These are phyloP conservation scores for Cololabis saira DNA, from an alignment of 2,113 vertebrate genomes.

Conservation along the genomic window DNA sequence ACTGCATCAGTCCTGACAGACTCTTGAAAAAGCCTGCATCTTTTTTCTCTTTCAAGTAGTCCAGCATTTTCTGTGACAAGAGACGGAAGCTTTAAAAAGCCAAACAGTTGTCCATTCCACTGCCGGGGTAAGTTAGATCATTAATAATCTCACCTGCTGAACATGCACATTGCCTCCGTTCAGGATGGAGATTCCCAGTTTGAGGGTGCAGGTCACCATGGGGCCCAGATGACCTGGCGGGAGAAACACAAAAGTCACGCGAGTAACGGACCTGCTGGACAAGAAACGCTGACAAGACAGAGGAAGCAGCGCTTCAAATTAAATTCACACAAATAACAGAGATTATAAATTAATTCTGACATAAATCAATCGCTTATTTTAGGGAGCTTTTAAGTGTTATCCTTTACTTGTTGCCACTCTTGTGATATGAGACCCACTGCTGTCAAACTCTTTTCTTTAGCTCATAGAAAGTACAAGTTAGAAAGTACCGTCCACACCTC, in stretches of 20 bases:
- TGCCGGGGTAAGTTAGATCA: too few species aligned
- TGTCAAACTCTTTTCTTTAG: too few species aligned
- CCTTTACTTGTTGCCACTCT: too few species aligned
- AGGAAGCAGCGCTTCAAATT: too few species aligned
- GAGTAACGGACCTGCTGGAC: not conserved
- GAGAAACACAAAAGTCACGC: not conserved
- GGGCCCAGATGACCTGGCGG: conserved; percentile 88
- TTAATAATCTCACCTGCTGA: conserved; percentile 84
- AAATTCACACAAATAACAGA: too few species aligned
- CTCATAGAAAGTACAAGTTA: too few species aligned
- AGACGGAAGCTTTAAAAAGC: not conserved
- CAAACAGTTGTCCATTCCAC: not conserved
- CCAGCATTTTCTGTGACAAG: conserved; percentile 92
- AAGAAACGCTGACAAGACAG: too few species aligned
- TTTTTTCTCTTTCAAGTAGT: conserved; percentile 96
- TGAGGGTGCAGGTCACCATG: conserved; percentile 95
- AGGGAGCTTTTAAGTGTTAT: too few species aligned
- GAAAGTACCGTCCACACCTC: too few species aligned
- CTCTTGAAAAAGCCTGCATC: conserved; percentile 98
- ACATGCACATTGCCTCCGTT: conserved; percentile 95
- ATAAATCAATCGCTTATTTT: too few species aligned
- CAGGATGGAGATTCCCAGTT: conserved; percentile 95
- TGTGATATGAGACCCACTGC: too few species aligned
- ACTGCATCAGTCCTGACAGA: conserved; percentile 96
- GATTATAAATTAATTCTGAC: too few species aligned